Evolutionary conservation across 2,797 vertebrate genomes (phyloP).

Genomic region (Falco cherrug): DNA sequence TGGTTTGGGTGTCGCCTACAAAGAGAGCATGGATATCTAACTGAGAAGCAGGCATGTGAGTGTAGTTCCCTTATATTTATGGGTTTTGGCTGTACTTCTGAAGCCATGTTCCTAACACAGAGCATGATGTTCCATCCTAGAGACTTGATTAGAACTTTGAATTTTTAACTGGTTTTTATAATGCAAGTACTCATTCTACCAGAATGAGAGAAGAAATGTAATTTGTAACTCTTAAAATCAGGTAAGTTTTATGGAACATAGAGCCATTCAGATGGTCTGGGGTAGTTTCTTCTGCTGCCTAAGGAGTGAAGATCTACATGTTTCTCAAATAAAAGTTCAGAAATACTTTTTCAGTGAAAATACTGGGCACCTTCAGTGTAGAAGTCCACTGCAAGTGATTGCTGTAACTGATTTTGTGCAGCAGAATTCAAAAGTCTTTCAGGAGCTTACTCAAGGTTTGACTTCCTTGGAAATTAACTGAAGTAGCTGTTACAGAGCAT

Average conservation of each 20-base stretch:
- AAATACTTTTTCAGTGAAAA: background rate
- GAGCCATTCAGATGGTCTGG: background rate
- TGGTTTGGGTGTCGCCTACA: background rate
- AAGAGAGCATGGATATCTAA: background rate
- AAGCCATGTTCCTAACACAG: background rate
- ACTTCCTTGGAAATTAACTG: background rate
- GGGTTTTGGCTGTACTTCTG: background rate
- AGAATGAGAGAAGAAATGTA: background rate
- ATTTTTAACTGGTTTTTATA: background rate
- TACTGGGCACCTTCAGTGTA: background rate
- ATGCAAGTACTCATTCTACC: background rate
- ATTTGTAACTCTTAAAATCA: background rate
- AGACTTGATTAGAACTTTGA: background rate
- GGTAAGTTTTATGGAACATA: background rate
- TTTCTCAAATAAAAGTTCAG: background rate
- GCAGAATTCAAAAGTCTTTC: background rate
- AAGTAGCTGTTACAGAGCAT: background rate
- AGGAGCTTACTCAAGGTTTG: background rate
- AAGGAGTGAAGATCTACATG: background rate
- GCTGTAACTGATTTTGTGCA: background rate
- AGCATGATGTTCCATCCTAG: background rate
- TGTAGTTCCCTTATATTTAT: background rate
- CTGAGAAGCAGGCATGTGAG: accelerated
- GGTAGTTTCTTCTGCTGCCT: background rate
- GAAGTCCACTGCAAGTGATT: background rate